Base-by-base conservation (phyloP, 2,797 vertebrate species). In the Rhinophrynus dorsalis region DNA sequence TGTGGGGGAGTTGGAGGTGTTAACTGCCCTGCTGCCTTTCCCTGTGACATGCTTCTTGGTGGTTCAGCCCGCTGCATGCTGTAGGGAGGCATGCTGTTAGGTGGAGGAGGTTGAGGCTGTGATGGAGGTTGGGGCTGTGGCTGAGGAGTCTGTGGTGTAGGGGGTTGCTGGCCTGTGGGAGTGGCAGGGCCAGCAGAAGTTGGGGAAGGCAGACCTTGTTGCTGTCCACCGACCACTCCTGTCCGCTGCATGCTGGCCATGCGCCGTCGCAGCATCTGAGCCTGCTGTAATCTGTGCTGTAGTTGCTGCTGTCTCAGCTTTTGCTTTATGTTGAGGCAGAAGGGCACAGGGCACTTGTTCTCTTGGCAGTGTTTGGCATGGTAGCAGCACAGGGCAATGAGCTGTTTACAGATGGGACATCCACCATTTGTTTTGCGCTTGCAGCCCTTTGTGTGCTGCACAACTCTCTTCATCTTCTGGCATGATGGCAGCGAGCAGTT, bases 361-460 rank as follows among this genome's bases (percentile, higher is more conserved):
- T 99, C 96, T 86, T 98, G 96, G 87, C 97, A 99, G 92, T 97
- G 96, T 85, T 99, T 99, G 70, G 97, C 97, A 0, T 99, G 97
- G 82, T 98, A 99, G 88, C 97, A 99, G 85, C 97, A 99, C 59
- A 99, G 90, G 7, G 96, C 97, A 1, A 99, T 98, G 64, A 99
- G 96, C 78, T 98, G 97, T 82, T 98, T 98, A 91, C 97, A 99
- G 78, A 98, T 96, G 56, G 97, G 97, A 77, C 96, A 98, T 8
- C 96, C 96, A 0, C 97, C 96, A 0, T 98, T 99, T 15, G 96
- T 98, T 79, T 98, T 99, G 74, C 96, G 92, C 67, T 99, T 98
- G 90, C 97, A 99, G 74, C 95, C 94, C 83, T 98, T 98, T 61
- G 97, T 99, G 82, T 99, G 97, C 66, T 98, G 97, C 59, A 99